A percentile compares a stretch with the other conserved stretches of the same genome.
These are phyloP conservation scores for Phortica magna DNA, from an alignment of 2,888 invertebrate genomes.

Conservation along the genomic window DNA sequence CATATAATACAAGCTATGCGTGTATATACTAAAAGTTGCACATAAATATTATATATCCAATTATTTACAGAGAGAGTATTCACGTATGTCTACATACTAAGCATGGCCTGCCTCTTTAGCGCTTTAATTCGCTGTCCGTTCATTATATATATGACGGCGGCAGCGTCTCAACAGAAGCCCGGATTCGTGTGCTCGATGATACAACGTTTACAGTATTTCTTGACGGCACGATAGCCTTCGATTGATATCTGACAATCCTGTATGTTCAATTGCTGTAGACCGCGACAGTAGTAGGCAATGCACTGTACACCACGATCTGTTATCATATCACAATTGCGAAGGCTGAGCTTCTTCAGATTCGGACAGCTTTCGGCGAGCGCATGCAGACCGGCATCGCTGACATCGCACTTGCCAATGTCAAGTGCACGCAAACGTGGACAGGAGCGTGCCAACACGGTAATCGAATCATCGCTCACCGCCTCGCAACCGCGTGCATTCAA, in stretches of 20 bases:
- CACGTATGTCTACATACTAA: not conserved
- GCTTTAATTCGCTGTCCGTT: constrained; percentile 44
- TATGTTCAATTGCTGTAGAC: constrained; percentile 93
- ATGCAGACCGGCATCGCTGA: constrained; percentile 92
- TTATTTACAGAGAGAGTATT: not conserved
- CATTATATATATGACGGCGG: not conserved
- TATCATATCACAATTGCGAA: constrained; percentile 93
- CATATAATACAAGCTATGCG: constrained; percentile 4
- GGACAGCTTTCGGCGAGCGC: constrained; percentile 93
- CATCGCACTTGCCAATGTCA: constrained; percentile 95
- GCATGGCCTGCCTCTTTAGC: constrained; percentile 67
- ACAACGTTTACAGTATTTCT: constrained; percentile 94
- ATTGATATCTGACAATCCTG: constrained; percentile 95
- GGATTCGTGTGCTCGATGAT: constrained; percentile 97
- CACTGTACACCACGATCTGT: constrained; percentile 93
- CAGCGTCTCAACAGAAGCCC: constrained; percentile 85
- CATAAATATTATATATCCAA: not conserved
- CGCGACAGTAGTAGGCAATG: constrained; percentile 93
- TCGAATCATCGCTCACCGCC: constrained; percentile 94
- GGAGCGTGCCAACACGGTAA: constrained; percentile 90
- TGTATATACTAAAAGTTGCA: not conserved
- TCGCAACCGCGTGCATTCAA: constrained; percentile 95
- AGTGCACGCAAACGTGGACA: constrained; percentile 92
- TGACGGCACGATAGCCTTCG: constrained; percentile 93
- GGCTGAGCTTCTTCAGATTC: constrained; percentile 92